Evolutionary conservation across 2,888 invertebrate species (phyloP), one percentile per base, ranked within the genome.

Genomic region (Tridacna crocea): DNA sequence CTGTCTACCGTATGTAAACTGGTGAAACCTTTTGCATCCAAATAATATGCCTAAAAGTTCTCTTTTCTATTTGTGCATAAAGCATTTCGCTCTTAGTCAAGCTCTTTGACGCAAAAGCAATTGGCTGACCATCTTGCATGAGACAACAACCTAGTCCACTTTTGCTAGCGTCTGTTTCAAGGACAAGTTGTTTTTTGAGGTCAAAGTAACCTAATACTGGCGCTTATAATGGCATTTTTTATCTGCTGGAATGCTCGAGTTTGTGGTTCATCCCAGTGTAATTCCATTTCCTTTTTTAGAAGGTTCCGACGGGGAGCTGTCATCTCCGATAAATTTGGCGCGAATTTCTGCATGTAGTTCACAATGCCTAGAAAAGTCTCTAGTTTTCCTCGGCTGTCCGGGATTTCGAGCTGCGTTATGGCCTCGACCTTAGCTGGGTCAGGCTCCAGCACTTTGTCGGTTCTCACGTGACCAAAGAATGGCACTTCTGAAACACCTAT

Each of bases 391-490:
- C 66, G 66, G 46, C 66, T 66, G 46, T 66, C 17, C n/a, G 13
- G 36, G 66, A 46, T 36, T 27, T 36, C 65, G 27, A 65, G 19
- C 13, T 65, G 6, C 17, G 15, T 22, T 11, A 86, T 86, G 13
- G 80, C 87, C 19, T 76, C 65, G 24, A 86, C 61, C 63, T 86
- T 85, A 22, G 36, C 13, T 19, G 72, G 48, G 58, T 86, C 87
- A 24, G 81, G 60, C 63, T 80, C 77, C 22, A 83, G 58, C 3
- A 82, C 82, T 47, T 60, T 51, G 17, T 46, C 27, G n/a, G 72
- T 70, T 0, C 86, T 72, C 26, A 85, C 65, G 65, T 65, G 65
- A 65, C 65, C 65, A 24, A 65, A 65, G 24, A 65, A 65, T 22
- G 65, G 65, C 15, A 65, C 65, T 36, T 36, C 36, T 36, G 65